These are phyloP conservation scores for Pterobdella sp. DNA, from an alignment of 2,888 invertebrate genomes.

Conservation along the genomic window DNA sequence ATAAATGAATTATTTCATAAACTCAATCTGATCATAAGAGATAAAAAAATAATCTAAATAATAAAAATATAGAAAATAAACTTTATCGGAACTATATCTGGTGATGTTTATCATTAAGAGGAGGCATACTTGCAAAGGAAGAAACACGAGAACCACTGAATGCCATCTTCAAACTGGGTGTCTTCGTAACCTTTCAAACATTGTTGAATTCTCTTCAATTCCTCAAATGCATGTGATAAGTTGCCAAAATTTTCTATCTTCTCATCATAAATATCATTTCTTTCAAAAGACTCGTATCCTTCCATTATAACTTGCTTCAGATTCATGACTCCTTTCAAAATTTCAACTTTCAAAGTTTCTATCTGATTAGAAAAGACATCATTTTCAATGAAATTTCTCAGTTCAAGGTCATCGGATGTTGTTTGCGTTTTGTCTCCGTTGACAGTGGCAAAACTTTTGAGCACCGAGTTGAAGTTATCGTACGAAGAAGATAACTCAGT, in stretches of 20 bases:
- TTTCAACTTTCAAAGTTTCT: neutral
- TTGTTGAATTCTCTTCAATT: constrained; percentile 11
- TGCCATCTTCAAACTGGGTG: constrained; percentile 20
- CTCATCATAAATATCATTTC: neutral
- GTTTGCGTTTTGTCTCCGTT: neutral
- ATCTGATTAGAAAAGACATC: constrained; percentile 2
- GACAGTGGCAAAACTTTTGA: neutral
- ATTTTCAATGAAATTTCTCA: neutral
- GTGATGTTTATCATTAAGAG: too few species aligned
- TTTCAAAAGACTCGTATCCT: neutral
- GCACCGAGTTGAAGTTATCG: neutral
- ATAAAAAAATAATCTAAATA: neutral
- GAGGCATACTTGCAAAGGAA: constrained; percentile 24
- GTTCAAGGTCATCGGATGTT: neutral
- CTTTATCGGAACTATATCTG: too few species aligned
- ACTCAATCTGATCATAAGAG: neutral
- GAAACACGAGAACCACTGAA: constrained; percentile 25
- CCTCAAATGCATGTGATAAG: neutral
- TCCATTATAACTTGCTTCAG: neutral
- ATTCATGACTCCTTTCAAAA: neutral
- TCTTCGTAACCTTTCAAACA: constrained; percentile 24
- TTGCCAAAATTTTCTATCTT: neutral
- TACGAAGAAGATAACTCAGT: neutral
- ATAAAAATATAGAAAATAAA: too few species aligned
- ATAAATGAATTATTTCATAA: neutral